Evolutionary conservation across 2,113 vertebrate species (phyloP).

Genomic region (Dendrocopos noguchii): DNA sequence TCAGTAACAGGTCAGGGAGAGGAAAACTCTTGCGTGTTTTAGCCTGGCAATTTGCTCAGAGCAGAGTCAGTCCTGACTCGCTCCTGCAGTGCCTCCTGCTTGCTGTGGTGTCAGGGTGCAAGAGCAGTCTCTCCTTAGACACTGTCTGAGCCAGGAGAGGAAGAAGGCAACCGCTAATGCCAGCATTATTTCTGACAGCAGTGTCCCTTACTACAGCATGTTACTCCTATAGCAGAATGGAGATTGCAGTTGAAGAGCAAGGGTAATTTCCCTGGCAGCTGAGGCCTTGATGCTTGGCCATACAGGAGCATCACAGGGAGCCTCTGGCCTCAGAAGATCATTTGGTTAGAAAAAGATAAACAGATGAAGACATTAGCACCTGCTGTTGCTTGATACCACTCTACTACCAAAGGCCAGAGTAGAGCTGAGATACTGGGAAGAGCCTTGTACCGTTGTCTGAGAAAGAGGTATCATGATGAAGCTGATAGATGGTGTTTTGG

Average conservation of each 20-base stretch:
- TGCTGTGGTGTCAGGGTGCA: neutral
- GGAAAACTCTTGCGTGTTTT: neutral
- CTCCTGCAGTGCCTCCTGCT: neutral
- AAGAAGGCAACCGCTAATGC: neutral
- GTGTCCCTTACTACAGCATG: neutral
- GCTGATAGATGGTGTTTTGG: neutral
- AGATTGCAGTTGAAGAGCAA: neutral
- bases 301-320: neutral
- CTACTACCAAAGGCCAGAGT: neutral
- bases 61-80: neutral
- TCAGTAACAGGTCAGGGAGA: neutral
- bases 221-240: neutral
- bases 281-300: neutral
- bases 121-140: neutral
- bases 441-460: neutral
- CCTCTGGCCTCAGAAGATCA: neutral
- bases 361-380: neutral
- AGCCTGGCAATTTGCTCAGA: neutral
- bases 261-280: neutral
- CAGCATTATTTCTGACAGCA: neutral
- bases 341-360: neutral
- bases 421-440: neutral
- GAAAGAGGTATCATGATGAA: neutral
- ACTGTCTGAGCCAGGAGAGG: rapidly evolving
- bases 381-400: neutral